A percentile compares a stretch with the other conserved stretches of the same genome.
Conservation (phyloP, 2,113 vertebrate species). For the Gnathonemus echidnorhynchus region DNA sequence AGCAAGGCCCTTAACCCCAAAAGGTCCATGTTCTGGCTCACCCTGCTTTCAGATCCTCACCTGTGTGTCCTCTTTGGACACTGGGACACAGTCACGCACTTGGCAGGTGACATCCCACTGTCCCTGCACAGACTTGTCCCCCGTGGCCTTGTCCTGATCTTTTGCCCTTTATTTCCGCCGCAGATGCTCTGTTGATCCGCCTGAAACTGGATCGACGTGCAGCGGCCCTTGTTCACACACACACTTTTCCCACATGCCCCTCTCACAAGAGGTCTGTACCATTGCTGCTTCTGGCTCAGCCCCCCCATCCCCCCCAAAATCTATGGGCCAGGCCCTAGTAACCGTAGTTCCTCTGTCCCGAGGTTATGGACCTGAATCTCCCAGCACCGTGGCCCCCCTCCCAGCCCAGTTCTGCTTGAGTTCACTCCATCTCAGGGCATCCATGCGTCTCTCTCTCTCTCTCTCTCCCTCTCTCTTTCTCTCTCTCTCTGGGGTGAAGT, state of each 20-base stretch:
- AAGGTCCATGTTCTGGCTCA: neutral
- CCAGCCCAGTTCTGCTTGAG: constrained; percentile 18
- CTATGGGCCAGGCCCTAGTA: neutral
- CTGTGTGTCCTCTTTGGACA: neutral
- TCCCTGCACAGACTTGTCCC: neutral
- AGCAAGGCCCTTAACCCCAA: neutral
- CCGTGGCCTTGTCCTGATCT: neutral
- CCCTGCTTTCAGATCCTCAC: neutral
- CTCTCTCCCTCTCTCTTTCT: neutral
- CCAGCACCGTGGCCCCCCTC: neutral
- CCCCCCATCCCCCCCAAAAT: neutral
- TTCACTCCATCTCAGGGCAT: constrained; percentile 14
- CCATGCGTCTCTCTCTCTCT: constrained; percentile 7
- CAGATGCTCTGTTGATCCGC: neutral
- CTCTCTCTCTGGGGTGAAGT: constrained; percentile 1
- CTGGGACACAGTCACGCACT: neutral
- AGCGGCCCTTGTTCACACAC: neutral
- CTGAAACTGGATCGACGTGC: neutral
- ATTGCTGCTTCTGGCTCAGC: neutral
- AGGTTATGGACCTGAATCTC: neutral
- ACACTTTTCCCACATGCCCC: neutral
- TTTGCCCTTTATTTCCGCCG: neutral
- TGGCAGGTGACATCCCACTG: neutral
- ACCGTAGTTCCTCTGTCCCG: neutral
- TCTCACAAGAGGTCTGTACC: neutral